A percentile compares a stretch with the other conserved stretches of the same genome.
phyloP scores from a whole-genome alignment of 2,888 invertebrate species.

The Drosophila falleni region DNA sequence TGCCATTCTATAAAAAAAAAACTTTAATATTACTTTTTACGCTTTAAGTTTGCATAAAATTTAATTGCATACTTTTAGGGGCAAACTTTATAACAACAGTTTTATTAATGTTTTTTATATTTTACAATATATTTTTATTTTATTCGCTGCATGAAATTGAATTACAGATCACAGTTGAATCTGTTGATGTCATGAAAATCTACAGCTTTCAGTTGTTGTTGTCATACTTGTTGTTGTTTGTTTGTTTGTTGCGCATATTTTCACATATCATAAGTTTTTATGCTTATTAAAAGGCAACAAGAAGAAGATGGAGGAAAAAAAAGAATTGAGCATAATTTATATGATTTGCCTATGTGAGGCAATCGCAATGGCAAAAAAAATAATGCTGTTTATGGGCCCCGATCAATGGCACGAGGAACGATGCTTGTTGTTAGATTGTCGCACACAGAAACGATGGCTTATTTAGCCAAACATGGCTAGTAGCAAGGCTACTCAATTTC shows the following conservation, averaged over 20 bases:
- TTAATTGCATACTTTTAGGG: slow-evolving; percentile 12
- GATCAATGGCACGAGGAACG: slow-evolving; percentile 69
- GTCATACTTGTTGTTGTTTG: slow-evolving; percentile 40
- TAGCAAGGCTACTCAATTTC: slow-evolving; percentile 19
- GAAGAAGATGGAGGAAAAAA: slow-evolving; percentile 10
- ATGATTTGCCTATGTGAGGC: slow-evolving; percentile 79
- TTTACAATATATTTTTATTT: slow-evolving; percentile 26
- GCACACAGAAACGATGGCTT: slow-evolving; percentile 67
- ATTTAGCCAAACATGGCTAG: slow-evolving; percentile 51
- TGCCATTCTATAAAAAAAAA: background rate
- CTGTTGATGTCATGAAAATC: slow-evolving; percentile 35
- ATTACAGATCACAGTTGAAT: slow-evolving; percentile 36
- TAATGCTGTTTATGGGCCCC: slow-evolving; percentile 77
- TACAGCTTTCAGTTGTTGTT: slow-evolving; percentile 27
- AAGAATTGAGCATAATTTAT: slow-evolving; percentile 78
- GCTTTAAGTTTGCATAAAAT: slow-evolving; percentile 16
- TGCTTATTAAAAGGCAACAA: slow-evolving; percentile 79
- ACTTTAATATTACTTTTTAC: background rate
- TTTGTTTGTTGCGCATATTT: slow-evolving; percentile 84
- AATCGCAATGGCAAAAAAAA: slow-evolving; percentile 71
- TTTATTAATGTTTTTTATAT: slow-evolving; percentile 10
- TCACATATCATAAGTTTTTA: slow-evolving; percentile 86
- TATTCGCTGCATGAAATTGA: slow-evolving; percentile 20
- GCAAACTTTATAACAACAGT: slow-evolving; percentile 10
- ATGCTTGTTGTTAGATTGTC: slow-evolving; percentile 72